Evolutionary conservation across 2,888 invertebrate species (phyloP).

Genomic region (Isoperla grammatica): DNA sequence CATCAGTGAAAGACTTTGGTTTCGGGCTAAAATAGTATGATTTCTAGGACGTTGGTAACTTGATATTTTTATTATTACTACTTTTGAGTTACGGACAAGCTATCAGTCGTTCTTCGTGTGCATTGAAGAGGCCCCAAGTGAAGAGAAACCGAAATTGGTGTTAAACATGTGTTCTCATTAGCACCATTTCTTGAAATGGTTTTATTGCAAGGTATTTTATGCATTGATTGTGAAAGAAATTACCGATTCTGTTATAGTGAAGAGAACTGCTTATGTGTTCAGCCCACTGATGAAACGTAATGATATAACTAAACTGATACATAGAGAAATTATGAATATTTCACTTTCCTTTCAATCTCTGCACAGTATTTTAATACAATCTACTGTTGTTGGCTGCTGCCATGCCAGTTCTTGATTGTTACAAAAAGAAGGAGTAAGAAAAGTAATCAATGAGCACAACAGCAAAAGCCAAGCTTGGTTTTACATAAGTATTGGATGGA

Average conservation of each 20-base stretch:
- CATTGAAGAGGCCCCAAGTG: not conserved
- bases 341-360: conserved; percentile 22
- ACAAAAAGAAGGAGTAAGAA: not conserved
- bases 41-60: conserved; percentile 12
- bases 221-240: too few species aligned
- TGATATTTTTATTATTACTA: conserved; percentile 14
- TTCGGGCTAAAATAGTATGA: conserved; percentile 15
- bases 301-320: conserved; percentile 1
- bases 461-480: conserved; percentile 2
- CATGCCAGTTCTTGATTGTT: conserved; percentile 8
- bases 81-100: conserved; percentile 9
- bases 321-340: not conserved
- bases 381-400: conserved; percentile 16
- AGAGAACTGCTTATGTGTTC: too few species aligned
- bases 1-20: conserved; percentile 5
- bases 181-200: too few species aligned
- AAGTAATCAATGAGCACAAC: not conserved
- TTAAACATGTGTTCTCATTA: not conserved
- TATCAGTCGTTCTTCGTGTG: too few species aligned
- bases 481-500: not conserved
- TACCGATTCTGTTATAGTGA: too few species aligned
- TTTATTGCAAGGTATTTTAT: too few species aligned
- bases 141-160: not conserved
- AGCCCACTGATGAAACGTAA: too few species aligned
- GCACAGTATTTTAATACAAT: conserved; percentile 24